Base-by-base conservation (phyloP, 2,797 vertebrate species). In the Brachyalestes nurse region DNA sequence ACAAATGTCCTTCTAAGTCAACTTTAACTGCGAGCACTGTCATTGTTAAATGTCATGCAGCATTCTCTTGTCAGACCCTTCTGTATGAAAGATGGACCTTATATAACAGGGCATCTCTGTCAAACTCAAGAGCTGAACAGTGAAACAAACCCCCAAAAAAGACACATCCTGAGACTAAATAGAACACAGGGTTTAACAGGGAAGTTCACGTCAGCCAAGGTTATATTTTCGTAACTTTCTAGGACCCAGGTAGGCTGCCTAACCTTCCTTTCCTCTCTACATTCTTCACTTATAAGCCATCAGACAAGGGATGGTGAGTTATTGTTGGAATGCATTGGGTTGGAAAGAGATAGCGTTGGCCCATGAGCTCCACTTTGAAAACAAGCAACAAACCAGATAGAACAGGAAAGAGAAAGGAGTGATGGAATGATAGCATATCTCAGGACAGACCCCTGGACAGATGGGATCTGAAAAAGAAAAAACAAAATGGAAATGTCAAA, bases 181-280 rank as follows among this genome's bases (percentile, higher is more conserved):
- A 47, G 70, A 70, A 38, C 47, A 57, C 66, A 70, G 57, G 77
- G 57, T 72, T 69, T 73, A 77, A 77, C 60, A 79, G 87, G 87
- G 87, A 88, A 86, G 65, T 75, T 82, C 88, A 87, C 82, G 83
- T 55, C 16, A 25, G 58, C 42, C 77, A 81, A 83, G 79, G 70
- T 23, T 88, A 85, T 85, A 88, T 90, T 88, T 91, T 49, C 10
- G 47, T 49, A 49, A 49, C 47, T 49, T 49, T 13, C 47, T 13
- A 49, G 47, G 57, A 75, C 77, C 72, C 70, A 72, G 28, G 58
- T 80, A 71, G 74, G 58, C 71, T 75, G 77, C 84, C 86, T 73
- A 77, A 76, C 74, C 79, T 77, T 80, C 28, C 53, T 79, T 77
- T 67, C 60, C 53, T 70, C 47, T 80, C 42, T 6, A 75, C 72